Conservation (phyloP, 2,888 invertebrate species). For the Tigriopus californicus region DNA sequence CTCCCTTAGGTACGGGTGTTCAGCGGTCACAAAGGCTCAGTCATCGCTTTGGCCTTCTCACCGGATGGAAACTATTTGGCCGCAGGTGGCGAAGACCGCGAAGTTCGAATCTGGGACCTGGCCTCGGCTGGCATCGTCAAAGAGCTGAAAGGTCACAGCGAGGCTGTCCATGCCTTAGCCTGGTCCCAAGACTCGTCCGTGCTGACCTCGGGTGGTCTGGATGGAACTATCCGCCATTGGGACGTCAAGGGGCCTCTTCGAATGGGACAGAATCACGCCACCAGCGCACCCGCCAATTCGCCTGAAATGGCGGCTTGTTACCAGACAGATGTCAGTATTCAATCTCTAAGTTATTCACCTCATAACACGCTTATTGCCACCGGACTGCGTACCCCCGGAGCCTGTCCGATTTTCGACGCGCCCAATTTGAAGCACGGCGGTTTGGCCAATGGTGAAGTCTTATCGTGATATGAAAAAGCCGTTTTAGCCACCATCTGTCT, state of each 20-base stretch:
- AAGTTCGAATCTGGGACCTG: slow-evolving; percentile 52
- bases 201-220: slow-evolving; percentile 46
- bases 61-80: slow-evolving; percentile 65
- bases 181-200: slow-evolving; percentile 40
- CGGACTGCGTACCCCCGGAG: neutral
- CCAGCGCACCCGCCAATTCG: neutral
- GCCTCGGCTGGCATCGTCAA: slow-evolving; percentile 41
- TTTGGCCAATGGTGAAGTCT: no score
- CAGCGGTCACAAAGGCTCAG: slow-evolving; percentile 51
- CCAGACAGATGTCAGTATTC: neutral
- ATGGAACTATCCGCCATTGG: slow-evolving; percentile 46
- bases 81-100: slow-evolving; percentile 53
- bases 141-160: slow-evolving; percentile 44
- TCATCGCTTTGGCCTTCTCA: slow-evolving; percentile 60
- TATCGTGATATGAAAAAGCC: no score
- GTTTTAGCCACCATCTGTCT: no score
- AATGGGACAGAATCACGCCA: neutral
- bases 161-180: slow-evolving; percentile 39
- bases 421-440: no score
- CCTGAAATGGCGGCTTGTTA: neutral
- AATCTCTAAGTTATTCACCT: slow-evolving; percentile 1
- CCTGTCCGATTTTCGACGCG: no score
- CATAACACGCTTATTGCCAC: slow-evolving; percentile 9
- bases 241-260: slow-evolving; percentile 27
- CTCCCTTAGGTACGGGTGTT: slow-evolving; percentile 57